A percentile compares a stretch with the other conserved stretches of the same genome.
Evolutionary conservation across 2,888 invertebrate genomes (phyloP).

Genomic region (Choreutis nemorana): DNA sequence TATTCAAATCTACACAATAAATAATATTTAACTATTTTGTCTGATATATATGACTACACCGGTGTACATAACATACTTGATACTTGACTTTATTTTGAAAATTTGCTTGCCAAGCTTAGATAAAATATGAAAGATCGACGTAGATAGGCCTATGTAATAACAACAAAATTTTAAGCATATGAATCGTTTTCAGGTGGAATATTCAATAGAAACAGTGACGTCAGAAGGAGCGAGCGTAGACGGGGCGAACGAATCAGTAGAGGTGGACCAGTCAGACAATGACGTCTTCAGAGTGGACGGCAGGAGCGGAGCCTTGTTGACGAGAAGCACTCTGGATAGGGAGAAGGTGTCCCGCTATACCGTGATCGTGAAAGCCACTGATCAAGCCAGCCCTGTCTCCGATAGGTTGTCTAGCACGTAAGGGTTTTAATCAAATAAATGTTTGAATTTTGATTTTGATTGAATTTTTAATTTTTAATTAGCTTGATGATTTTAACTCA

Average conservation of each 20-base stretch:
- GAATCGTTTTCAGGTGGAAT: conserved; percentile 74
- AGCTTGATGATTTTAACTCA: too few relatives aligned
- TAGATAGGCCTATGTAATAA: too few relatives aligned
- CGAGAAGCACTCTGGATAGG: conserved; percentile 82
- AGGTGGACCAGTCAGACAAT: conserved; percentile 19
- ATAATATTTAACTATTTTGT: too few relatives aligned
- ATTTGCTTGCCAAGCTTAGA: too few relatives aligned
- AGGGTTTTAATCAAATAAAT: too few relatives aligned
- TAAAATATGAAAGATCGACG: too few relatives aligned
- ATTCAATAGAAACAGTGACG: conserved; percentile 76
- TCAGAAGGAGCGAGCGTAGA: conserved; percentile 47
- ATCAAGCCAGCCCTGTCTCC: conserved; percentile 82
- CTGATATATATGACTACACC: too few relatives aligned
- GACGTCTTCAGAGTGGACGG: conserved; percentile 88
- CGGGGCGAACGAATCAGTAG: conserved; percentile 37
- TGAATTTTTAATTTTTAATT: not conserved
- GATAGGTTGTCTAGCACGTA: conserved; percentile 79
- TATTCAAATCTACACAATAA: too few relatives aligned
- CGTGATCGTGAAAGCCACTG: conserved; percentile 84
- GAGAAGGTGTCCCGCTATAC: conserved; percentile 87
- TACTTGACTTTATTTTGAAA: too few relatives aligned
- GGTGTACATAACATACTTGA: too few relatives aligned
- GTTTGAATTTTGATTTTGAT: too few relatives aligned
- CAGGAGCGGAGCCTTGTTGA: conserved; percentile 85
- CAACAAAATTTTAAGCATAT: too few relatives aligned